Evolutionary conservation across 2,113 vertebrate genomes (phyloP).

Genomic region (Oenanthe oenanthe): DNA sequence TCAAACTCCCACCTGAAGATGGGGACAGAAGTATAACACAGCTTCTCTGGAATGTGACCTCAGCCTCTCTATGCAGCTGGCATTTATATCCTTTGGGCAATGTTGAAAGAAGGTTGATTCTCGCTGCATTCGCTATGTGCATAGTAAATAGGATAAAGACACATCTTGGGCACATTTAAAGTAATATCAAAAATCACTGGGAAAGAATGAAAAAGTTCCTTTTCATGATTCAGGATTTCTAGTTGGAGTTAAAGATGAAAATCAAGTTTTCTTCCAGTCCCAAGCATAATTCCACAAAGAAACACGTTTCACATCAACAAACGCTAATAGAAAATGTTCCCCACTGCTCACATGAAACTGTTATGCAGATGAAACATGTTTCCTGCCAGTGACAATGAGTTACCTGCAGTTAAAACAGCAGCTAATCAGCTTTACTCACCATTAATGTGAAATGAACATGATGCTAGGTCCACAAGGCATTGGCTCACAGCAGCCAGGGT

Average conservation of each 20-base stretch:
- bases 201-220: background rate
- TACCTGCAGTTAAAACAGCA: conserved; percentile 67
- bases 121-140: background rate
- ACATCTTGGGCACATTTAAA: background rate
- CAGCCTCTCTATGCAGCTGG: background rate
- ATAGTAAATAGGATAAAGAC: background rate
- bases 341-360: conserved; percentile 54
- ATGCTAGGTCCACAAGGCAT: background rate
- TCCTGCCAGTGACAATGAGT: conserved; percentile 60
- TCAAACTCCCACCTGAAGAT: background rate
- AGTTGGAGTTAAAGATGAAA: background rate
- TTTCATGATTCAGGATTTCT: background rate
- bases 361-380: conserved; percentile 67
- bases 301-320: conserved; percentile 52
- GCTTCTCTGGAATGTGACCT: background rate
- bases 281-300: conserved; percentile 28
- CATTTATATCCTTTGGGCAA: background rate
- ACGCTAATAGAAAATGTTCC: conserved; percentile 58
- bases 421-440: conserved; percentile 61
- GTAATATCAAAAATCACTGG: background rate
- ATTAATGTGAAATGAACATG: conserved; percentile 41
- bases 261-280: background rate
- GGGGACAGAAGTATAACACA: rapidly evolving
- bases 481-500: background rate
- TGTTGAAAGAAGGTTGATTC: background rate